Evolutionary conservation across 2,888 invertebrate species (phyloP).

Genomic region (Psylliodes chrysocephalus): DNA sequence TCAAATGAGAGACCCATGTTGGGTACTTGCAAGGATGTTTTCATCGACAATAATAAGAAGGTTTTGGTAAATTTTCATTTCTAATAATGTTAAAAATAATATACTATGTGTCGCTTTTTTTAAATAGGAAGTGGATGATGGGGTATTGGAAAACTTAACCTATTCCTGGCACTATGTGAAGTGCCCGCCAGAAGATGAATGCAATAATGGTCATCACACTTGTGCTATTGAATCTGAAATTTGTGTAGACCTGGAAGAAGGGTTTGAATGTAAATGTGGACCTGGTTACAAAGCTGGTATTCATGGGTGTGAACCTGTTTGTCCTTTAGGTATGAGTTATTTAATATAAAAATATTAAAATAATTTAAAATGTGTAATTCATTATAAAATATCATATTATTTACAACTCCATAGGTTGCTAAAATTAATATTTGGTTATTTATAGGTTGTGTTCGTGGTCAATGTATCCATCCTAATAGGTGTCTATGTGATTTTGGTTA

Average conservation of each 20-base stretch:
- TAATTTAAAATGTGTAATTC: not conserved
- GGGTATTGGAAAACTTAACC: constrained; percentile 60
- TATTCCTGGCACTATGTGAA: constrained; percentile 88
- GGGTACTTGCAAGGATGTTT: constrained; percentile 67
- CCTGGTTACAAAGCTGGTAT: constrained; percentile 73
- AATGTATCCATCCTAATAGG: constrained; percentile 82
- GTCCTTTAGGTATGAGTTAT: constrained; percentile 71
- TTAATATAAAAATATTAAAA: not conserved
- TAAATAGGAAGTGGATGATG: constrained; percentile 48
- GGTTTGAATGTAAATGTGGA: constrained; percentile 89
- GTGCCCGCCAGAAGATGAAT: constrained; percentile 95
- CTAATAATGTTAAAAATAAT: too few relatives aligned
- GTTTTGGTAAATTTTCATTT: constrained; percentile 28
- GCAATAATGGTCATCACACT: constrained; percentile 88
- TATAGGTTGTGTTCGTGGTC: constrained; percentile 82
- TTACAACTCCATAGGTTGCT: not conserved
- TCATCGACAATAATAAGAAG: constrained; percentile 35
- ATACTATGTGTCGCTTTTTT: too few relatives aligned
- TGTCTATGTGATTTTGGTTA: constrained; percentile 95
- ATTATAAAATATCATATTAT: not conserved
- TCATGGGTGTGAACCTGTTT: constrained; percentile 79
- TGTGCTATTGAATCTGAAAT: constrained; percentile 89
- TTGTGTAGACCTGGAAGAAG: constrained; percentile 83
- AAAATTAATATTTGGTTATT: constrained; percentile 23
- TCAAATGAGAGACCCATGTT: constrained; percentile 77